Evolutionary conservation across 2,888 invertebrate genomes (phyloP).

Genomic region (Apamea crenata): DNA sequence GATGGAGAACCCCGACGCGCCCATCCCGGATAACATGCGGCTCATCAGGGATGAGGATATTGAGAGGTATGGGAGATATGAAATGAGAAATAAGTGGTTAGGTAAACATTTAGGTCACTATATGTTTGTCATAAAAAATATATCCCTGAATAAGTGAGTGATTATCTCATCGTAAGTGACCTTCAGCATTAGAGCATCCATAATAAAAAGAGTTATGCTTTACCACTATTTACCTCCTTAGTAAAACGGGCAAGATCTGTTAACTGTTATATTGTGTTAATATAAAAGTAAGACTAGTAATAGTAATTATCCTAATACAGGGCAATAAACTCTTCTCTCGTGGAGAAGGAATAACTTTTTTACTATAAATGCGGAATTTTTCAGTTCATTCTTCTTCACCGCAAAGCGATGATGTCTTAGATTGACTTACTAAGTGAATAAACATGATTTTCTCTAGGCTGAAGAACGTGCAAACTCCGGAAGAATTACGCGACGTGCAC

Average conservation of each 20-base stretch:
- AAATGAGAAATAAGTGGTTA: neutral
- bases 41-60: constrained; percentile 96
- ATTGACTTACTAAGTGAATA: neutral
- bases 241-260: neutral
- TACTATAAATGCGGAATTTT: neutral
- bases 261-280: neutral
- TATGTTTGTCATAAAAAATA: too few relatives aligned
- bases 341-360: neutral
- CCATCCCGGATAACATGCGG: constrained; percentile 95
- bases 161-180: neutral
- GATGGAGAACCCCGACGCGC: constrained; percentile 95
- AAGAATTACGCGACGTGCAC: constrained; percentile 98
- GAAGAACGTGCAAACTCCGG: constrained; percentile 94
- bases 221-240: too few relatives aligned
- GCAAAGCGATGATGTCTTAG: neutral
- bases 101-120: neutral
- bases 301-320: neutral
- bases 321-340: neutral
- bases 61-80: constrained; percentile 89
- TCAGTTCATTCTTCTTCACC: neutral
- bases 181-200: neutral
- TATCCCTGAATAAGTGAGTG: too few relatives aligned
- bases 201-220: neutral
- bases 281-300: neutral
- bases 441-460: constrained; percentile 82